Evolutionary conservation across 2,888 invertebrate genomes (phyloP).

Genomic region (Spisula subtruncata): DNA sequence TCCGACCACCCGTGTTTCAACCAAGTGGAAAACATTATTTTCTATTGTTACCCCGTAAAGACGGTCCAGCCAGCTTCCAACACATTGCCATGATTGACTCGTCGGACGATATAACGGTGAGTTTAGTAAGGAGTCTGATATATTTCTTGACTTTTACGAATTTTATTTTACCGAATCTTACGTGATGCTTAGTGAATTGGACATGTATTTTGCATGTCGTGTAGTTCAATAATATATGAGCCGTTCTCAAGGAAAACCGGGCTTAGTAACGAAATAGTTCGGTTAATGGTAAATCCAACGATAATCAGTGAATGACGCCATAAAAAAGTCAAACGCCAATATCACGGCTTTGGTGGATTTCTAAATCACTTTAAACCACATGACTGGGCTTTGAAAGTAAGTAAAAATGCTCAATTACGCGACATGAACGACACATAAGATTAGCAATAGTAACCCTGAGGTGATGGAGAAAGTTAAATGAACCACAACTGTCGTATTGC

Average conservation of each 20-base stretch:
- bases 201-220: too few species aligned
- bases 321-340: not conserved
- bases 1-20: constrained; percentile 78
- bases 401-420: not conserved
- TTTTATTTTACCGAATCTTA: too few species aligned
- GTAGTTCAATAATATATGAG: too few species aligned
- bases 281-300: not conserved
- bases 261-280: too few species aligned
- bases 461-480: not conserved
- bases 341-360: not conserved
- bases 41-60: constrained; percentile 85
- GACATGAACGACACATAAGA: not conserved
- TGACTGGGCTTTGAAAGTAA: not conserved
- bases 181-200: too few species aligned
- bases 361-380: not conserved
- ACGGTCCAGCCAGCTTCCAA: constrained; percentile 84
- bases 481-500: not conserved
- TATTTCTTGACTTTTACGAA: too few species aligned
- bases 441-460: not conserved
- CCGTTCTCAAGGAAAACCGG: too few species aligned
- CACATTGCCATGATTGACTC: constrained; percentile 87
- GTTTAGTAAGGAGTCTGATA: not conserved
- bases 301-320: not conserved
- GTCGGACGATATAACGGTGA: constrained; percentile 42
- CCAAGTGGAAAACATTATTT: constrained; percentile 83